Conservation (phyloP, 1,140 invertebrate genomes). For the Ganaspis sp. region DNA sequence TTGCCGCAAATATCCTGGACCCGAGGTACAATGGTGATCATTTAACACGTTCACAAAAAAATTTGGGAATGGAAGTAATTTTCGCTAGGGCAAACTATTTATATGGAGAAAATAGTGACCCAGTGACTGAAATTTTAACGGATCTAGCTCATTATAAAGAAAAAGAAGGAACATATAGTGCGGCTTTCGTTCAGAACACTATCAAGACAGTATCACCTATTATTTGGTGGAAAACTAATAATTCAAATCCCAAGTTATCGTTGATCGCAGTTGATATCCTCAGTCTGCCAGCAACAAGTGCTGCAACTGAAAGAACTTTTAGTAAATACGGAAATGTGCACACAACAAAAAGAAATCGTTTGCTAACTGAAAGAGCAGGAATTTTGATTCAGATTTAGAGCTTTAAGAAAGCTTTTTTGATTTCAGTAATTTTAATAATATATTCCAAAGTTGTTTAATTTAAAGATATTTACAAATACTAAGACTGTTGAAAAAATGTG, state of each 20-base stretch:
- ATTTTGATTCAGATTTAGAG: background rate
- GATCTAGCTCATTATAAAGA: constrained; percentile 21
- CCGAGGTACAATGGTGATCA: constrained; percentile 39
- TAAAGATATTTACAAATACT: background rate
- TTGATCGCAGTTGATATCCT: constrained; percentile 33
- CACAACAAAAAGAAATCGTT: constrained; percentile 44
- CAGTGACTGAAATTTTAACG: constrained; percentile 30
- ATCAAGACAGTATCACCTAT: background rate
- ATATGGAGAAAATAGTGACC: background rate
- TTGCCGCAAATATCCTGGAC: constrained; percentile 44
- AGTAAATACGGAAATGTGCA: constrained; percentile 46
- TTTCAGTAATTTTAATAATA: no score
- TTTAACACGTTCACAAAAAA: constrained; percentile 15
- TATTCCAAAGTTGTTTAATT: background rate
- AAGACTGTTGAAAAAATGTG: background rate
- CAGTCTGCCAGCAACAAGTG: constrained; percentile 35
- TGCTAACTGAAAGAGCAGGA: constrained; percentile 26
- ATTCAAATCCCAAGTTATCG: background rate
- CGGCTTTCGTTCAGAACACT: constrained; percentile 3
- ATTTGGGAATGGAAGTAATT: background rate
- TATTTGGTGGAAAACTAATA: constrained; percentile 32
- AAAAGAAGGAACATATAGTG: background rate
- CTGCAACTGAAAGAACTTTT: constrained; percentile 40
- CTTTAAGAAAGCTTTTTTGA: background rate
- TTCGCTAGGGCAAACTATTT: background rate